Base-by-base conservation (phyloP, 2,888 invertebrate genomes). In the Harpagoxenus sublaevis region DNA sequence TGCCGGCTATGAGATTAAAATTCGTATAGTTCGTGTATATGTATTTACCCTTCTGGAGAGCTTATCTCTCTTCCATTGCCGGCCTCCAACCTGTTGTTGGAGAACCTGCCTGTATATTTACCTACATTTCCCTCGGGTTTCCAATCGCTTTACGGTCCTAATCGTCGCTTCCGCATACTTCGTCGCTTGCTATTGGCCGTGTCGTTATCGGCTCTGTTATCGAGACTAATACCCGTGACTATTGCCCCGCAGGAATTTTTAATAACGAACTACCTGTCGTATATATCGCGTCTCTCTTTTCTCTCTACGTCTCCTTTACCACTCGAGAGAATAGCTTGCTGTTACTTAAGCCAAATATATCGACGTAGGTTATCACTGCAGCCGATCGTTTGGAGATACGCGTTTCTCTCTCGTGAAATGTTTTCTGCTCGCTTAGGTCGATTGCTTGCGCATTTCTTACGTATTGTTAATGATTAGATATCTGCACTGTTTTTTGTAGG, bases 21-120 rank as follows among this genome's bases (percentile, higher is more conserved):
- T 88, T 85, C 84, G 85, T 81, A 81, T 81, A 48, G 70, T 86
- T 77, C 81, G 63, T 83, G 55, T 74, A 42, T 74, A 84, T 53
- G 70, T 68, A 63, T 63, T 35, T 65, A 73, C 68, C 51, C 51
- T 81, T 82, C 77, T 83, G 63, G n/a, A 65, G 3, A 70, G 75
- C 85, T 89, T 87, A 89, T 90, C 88, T 89, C 82, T 60, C 66
- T 83, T 55, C 75, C 60, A 74, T 75, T 85, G 77, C 86, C 73
- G 85, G 87, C 83, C 86, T 86, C 85, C 87, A 90, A 90, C 88
- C 89, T 90, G 88, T 89, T 86, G 88, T 77, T 60, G 66, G 62
- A 85, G 83, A 90, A 90, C 91, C 88, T 90, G 89, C 89, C 85
- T 86, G 65, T 90, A 88, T 88, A 88, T 88, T 90, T 90, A 85